Conservation (phyloP, 2,888 invertebrate species). For the Nephrotoma flavescens region DNA sequence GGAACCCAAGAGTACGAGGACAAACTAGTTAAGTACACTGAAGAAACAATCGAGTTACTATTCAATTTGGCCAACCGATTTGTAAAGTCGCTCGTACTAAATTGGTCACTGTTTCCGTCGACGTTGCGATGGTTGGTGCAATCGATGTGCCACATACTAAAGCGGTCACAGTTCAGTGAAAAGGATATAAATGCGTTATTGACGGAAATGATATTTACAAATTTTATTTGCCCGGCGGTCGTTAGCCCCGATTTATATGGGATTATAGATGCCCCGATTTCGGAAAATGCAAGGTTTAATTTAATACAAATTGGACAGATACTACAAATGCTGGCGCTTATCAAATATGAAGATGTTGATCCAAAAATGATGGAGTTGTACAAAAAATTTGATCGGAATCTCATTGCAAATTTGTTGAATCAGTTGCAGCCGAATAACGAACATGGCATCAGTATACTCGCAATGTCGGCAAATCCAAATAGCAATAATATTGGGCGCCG, state of each 20-base stretch:
- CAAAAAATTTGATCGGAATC: constrained; percentile 62
- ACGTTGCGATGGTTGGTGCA: constrained; percentile 81
- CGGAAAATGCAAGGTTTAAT: constrained; percentile 80
- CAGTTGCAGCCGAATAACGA: constrained; percentile 37
- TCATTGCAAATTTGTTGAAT: constrained; percentile 65
- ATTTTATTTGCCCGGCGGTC: constrained; percentile 92
- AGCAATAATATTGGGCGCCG: constrained; percentile 44
- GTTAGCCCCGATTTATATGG: constrained; percentile 93
- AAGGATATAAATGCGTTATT: constrained; percentile 48
- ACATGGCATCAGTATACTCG: constrained; percentile 22
- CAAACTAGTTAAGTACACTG: constrained; percentile 63
- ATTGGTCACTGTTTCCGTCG: constrained; percentile 82
- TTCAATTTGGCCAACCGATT: constrained; percentile 67
- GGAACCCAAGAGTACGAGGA: constrained; percentile 55
- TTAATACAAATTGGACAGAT: constrained; percentile 84
- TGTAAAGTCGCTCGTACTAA: constrained; percentile 64
- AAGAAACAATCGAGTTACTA: constrained; percentile 63
- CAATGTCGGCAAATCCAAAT: constrained; percentile 28
- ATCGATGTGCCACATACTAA: constrained; percentile 59
- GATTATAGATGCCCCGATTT: constrained; percentile 83
- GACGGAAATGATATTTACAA: constrained; percentile 82
- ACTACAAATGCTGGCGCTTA: constrained; percentile 77
- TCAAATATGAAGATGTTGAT: constrained; percentile 69
- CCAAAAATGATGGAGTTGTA: constrained; percentile 60
- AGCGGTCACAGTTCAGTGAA: constrained; percentile 34